These are phyloP conservation scores for Erpobdella octoculata DNA, from an alignment of 2,888 invertebrate genomes.

Conservation along the genomic window DNA sequence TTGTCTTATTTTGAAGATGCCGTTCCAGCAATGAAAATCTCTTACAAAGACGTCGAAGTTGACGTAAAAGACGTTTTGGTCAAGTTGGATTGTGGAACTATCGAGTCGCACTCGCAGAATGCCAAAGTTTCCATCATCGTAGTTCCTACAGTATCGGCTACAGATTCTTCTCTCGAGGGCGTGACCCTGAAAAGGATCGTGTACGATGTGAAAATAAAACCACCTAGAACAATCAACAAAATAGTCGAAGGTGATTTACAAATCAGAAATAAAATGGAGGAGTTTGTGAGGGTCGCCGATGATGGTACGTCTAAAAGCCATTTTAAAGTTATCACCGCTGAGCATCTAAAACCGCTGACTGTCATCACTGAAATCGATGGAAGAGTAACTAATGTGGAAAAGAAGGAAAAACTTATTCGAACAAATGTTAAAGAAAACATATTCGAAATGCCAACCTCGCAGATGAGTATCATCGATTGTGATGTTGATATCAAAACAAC, in stretches of 20 bases:
- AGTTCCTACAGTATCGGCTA: not conserved
- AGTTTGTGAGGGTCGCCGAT: conserved; percentile 8
- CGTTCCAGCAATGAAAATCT: conserved; percentile 16
- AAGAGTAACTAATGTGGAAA: not conserved
- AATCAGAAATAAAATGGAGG: conserved; percentile 24
- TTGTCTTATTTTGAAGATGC: conserved; percentile 20
- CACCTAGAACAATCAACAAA: conserved; percentile 19
- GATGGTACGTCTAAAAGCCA: conserved; percentile 16
- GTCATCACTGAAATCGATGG: conserved; percentile 17
- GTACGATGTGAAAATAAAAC: conserved; percentile 16
- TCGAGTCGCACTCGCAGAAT: conserved; percentile 29
- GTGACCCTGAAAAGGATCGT: not conserved
- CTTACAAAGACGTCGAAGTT: not conserved
- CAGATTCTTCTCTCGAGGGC: not conserved
- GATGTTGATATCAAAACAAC: conserved; percentile 3
- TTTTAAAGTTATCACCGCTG: conserved; percentile 19
- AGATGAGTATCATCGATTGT: not conserved
- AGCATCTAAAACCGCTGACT: conserved; percentile 25
- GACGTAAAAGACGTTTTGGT: conserved; percentile 28
- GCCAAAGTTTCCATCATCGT: conserved; percentile 18
- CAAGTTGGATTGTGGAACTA: conserved; percentile 24
- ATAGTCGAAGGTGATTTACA: conserved; percentile 24
- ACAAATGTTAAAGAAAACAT: conserved; percentile 27
- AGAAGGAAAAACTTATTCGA: conserved; percentile 17
- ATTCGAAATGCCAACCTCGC: conserved; percentile 20